Evolutionary conservation across 2,113 vertebrate genomes (phyloP).

Genomic region (human): GRCh38 chr6:20782001-20782500

Average conservation of each 20-base stretch:
- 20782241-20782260: not conserved
- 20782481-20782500: not conserved
- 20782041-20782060: not conserved
- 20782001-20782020: not conserved
- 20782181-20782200: not conserved
- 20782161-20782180: not conserved
- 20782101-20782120: not conserved
- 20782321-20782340: not conserved
- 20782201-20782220: no score
- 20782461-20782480: not conserved
- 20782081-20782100: not conserved
- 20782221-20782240: not conserved
- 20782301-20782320: not conserved
- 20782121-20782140: not conserved
- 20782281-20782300: not conserved
- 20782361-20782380: not conserved
- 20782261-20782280: not conserved
- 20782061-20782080: not conserved
- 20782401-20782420: not conserved
- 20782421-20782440: not conserved
- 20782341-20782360: not conserved
- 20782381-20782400: not conserved
- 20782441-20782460: not conserved
- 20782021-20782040: not conserved
- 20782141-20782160: accelerated